These are phyloP conservation scores for Muscina levida DNA, from an alignment of 2,888 invertebrate species.

Conservation along the genomic window DNA sequence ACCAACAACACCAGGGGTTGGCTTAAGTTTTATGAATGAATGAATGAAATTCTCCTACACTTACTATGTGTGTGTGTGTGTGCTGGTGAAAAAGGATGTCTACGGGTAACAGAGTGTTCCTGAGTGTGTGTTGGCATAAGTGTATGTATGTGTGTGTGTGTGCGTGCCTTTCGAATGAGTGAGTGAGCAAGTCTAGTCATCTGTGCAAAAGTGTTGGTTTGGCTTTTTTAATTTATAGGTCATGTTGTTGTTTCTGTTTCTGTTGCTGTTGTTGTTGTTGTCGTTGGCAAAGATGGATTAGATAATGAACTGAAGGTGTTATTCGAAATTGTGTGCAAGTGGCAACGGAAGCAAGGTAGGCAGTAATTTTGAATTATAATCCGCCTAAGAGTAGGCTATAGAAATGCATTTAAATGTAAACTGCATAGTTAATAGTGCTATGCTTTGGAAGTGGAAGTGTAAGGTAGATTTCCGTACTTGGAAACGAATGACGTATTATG, in stretches of 20 bases:
- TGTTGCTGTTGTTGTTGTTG: background rate
- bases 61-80: constrained; percentile 4
- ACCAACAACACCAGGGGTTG: background rate
- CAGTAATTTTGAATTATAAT: no score
- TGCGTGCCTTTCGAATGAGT: constrained; percentile 1
- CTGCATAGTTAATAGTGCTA: no score
- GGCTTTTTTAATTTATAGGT: constrained; percentile 52
- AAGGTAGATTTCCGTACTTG: no score
- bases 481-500: no score
- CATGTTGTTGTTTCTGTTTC: constrained; percentile 55
- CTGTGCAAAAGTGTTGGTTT: constrained; percentile 18
- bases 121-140: background rate
- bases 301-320: background rate
- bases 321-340: no score
- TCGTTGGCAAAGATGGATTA: constrained; percentile 3
- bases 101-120: background rate
- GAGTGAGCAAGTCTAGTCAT: constrained; percentile 10
- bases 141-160: background rate
- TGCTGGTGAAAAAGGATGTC: background rate
- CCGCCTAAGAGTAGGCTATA: no score
- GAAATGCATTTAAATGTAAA: no score
- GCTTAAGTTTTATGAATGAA: constrained; percentile 33
- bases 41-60: constrained; percentile 30
- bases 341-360: no score
- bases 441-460: no score